Evolutionary conservation across 1,140 invertebrate species (phyloP), one percentile per base, ranked within the genome.

Genomic region (Zelostemma sp.): DNA sequence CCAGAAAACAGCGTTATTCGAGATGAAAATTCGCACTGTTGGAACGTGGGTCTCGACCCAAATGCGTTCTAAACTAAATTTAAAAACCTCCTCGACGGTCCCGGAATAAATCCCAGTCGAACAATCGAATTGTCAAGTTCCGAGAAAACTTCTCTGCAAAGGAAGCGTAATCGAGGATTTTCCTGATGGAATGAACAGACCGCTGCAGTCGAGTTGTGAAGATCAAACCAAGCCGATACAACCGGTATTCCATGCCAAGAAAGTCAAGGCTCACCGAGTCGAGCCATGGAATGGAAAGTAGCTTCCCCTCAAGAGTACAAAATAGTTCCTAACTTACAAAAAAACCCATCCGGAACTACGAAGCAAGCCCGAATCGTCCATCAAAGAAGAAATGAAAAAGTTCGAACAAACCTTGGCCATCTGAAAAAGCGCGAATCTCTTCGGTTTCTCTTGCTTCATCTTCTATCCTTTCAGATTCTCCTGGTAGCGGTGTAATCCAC

Each of bases 361-460:
- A 31, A 31, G 5, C 5, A 11, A 11, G 11, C 28, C 5, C 28
- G 28, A 6, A 31, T 31, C 11, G 28, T 6, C 28, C n/a, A 25
- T 25, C 3, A 56, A 56, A 56, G 48, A 16, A 48, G 28, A 19
- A 33, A 9, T 4, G 35, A 35, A 46, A 25, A 45, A 46, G 25
- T 15, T 46, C 33, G 18, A 41, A 71, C 72, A 25, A 86, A 89
- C 88, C 87, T 89, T 89, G 19, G 87, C 83, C 49, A 89, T 86
- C 76, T 89, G 88, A 69, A 88, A 89, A 46, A 89, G 83, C 14
- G 88, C 87, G 68, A 80, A 81, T 55, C 82, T 80, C 54, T 77
- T 79, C 4, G 78, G 76, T 41, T 62, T 77, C 38, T 84, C 82
- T 55, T 86, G 83, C 79, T 86, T 87, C 86, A 86, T 86, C 61